Base-by-base conservation (phyloP, 2,797 vertebrate species). In the Lagocephalus sceleratus region DNA sequence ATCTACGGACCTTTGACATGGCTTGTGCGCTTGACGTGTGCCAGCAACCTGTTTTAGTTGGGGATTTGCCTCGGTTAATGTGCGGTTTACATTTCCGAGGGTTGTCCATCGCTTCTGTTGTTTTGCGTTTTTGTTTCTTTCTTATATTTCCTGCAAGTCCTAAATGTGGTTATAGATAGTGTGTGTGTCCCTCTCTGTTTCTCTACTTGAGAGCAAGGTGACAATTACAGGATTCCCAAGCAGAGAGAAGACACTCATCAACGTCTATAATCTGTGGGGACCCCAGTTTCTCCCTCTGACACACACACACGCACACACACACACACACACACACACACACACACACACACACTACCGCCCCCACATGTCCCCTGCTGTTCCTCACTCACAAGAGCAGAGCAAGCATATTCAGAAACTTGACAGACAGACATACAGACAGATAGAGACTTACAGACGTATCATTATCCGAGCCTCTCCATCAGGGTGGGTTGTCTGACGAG, bases 201-300 rank as follows among this genome's bases (percentile, higher is more conserved):
- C 70, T 64, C 68, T 68, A 69, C 81, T 79, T 77, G 66, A 85
- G 78, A 85, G 78, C 66, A 69, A 82, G 75, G 77, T 87, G 84
- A 85, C 88, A 87, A 87, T 87, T 87, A 89, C 73, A 85, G 76
- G 77, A 73, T 86, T 74, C 76, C 74, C 71, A 76, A 78, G 70
- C 74, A 76, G 79, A 85, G 78, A 81, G 71, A 73, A 79, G 82
- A 79, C 38, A 62, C 81, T 87, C 82, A 87, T 86, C 83, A 87
- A 78, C 82, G 76, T 81, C 68, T 83, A 77, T 87, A 87, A 89
- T 88, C 87, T 85, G 71, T 74, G 72, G 79, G 81, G 78, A 88
- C 78, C 81, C 68, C 56, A 80, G 75, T 85, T 73, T 78, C 63
- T 42, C 65, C 46, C 38, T 42, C 23, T 46, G 52, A 45, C 48